phyloP scores from a whole-genome alignment of 2,797 vertebrate genomes.

The Apodemus agrarius region DNA sequence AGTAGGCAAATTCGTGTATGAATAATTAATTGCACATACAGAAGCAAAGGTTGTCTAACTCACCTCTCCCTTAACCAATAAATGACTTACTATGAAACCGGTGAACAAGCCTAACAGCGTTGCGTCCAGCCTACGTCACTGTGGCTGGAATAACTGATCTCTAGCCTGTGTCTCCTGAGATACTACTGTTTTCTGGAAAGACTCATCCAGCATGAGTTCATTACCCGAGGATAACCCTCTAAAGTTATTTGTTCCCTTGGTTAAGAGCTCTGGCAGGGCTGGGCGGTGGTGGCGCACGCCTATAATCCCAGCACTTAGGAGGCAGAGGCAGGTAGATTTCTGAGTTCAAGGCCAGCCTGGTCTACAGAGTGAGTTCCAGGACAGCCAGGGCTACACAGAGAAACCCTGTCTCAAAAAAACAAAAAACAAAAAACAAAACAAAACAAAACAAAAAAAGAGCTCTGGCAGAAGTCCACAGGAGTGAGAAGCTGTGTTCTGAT shows the following conservation, averaged over 20 bases:
- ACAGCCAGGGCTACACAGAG: no score
- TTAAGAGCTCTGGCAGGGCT: constrained; percentile 8
- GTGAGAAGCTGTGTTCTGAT: background rate
- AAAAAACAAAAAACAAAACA: no score
- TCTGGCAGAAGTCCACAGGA: background rate
- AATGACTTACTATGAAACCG: constrained; percentile 52
- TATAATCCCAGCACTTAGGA: no score
- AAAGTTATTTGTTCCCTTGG: constrained; percentile 2
- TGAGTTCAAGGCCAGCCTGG: no score
- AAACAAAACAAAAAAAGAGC: no score
- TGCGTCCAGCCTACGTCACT: background rate
- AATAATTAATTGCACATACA: constrained; percentile 31
- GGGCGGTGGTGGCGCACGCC: no score
- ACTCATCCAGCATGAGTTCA: background rate
- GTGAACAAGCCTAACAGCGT: constrained; percentile 42
- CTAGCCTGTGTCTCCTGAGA: constrained; percentile 36
- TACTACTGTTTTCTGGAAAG: constrained; percentile 38
- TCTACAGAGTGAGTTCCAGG: no score
- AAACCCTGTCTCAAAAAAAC: no score
- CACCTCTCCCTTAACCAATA: constrained; percentile 20
- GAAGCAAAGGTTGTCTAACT: constrained; percentile 54
- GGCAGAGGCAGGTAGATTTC: no score
- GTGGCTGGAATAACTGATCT: constrained; percentile 14
- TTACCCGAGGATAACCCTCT: constrained; percentile 1
- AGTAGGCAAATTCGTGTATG: constrained; percentile 50